Percentiles rank a stretch among this genome's conserved stretches.
phyloP scores from a whole-genome alignment of 2,113 vertebrate genomes.

The Azemiops feae region DNA sequence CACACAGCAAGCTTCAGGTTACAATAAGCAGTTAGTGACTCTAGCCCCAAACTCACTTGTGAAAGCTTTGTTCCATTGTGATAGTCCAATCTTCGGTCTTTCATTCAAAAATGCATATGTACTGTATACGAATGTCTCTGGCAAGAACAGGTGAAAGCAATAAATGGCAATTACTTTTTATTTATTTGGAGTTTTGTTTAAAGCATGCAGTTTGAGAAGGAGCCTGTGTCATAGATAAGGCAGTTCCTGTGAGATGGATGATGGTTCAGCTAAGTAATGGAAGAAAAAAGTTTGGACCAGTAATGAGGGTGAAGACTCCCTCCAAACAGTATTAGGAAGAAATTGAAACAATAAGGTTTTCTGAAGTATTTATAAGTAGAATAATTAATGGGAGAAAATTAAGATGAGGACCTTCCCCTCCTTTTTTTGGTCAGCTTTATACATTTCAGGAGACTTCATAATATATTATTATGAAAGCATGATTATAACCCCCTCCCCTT shows the following conservation, averaged over 20 bases:
- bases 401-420: background rate
- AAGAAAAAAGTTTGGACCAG: constrained; percentile 9
- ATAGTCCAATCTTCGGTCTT: constrained; percentile 33
- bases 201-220: constrained; percentile 38
- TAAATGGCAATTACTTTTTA: constrained; percentile 50
- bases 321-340: constrained; percentile 40
- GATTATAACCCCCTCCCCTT: constrained; percentile 23
- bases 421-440: constrained; percentile 19
- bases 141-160: constrained; percentile 50
- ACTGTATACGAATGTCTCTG: constrained; percentile 41
- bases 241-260: constrained; percentile 34
- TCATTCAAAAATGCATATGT: constrained; percentile 40
- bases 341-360: constrained; percentile 52
- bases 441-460: constrained; percentile 6
- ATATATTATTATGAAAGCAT: background rate
- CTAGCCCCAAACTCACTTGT: background rate
- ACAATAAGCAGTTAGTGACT: background rate
- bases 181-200: constrained; percentile 27
- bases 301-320: constrained; percentile 23
- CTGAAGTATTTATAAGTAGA: constrained; percentile 46
- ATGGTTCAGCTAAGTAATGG: constrained; percentile 48
- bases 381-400: constrained; percentile 54
- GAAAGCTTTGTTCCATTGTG: constrained; percentile 33
- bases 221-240: constrained; percentile 50
- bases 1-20: background rate